Percentiles rank a stretch among this genome's conserved stretches.
These are phyloP conservation scores for Stictonetta naevosa DNA, from an alignment of 2,113 vertebrate genomes.

Conservation along the genomic window DNA sequence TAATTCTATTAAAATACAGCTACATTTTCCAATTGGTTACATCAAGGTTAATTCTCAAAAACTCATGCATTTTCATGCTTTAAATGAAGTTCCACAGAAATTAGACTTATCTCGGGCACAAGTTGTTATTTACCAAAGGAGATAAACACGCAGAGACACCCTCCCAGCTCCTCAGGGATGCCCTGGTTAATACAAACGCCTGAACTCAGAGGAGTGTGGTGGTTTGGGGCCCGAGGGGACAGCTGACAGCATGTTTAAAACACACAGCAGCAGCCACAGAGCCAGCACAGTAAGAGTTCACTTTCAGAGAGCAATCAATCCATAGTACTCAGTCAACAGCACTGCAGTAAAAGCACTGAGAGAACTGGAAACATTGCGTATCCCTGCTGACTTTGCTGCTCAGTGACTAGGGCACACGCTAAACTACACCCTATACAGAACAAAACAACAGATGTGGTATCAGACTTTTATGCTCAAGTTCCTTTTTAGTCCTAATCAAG, in stretches of 20 bases:
- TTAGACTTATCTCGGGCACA: background rate
- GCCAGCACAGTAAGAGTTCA: accelerated
- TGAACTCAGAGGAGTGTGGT: accelerated
- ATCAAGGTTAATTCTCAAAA: background rate
- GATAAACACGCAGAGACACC: background rate
- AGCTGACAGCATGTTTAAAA: background rate
- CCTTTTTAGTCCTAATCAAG: background rate
- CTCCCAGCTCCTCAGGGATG: background rate
- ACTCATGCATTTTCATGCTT: background rate
- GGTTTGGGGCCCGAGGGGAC: background rate
- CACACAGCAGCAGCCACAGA: background rate
- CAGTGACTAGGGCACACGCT: accelerated
- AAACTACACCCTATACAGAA: background rate
- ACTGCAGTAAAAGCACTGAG: background rate
- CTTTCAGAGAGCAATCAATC: background rate
- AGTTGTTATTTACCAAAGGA: background rate
- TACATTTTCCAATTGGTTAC: background rate
- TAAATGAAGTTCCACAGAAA: background rate
- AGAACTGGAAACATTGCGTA: background rate
- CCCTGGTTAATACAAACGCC: background rate
- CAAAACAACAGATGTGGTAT: background rate
- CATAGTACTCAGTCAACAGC: too few species aligned
- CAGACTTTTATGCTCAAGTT: background rate
- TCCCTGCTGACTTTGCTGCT: background rate
- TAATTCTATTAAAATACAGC: background rate